Percentiles rank a stretch among this genome's conserved stretches.
These are phyloP conservation scores for Coleophora deauratella DNA, from an alignment of 2,888 invertebrate species.

Conservation along the genomic window DNA sequence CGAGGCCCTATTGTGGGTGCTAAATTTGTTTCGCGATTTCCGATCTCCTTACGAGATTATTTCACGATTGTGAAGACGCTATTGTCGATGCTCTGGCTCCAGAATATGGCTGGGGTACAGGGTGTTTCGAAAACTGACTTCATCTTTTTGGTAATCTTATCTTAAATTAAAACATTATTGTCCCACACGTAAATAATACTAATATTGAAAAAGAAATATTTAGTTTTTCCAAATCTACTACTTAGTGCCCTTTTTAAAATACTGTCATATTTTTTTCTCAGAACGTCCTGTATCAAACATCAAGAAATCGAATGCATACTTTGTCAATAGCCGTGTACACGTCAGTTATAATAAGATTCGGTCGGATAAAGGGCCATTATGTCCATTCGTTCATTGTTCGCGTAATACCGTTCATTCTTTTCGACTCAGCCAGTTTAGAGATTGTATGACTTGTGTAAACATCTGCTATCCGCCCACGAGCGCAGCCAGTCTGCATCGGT, in stretches of 20 bases:
- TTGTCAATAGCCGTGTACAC: slow-evolving; percentile 26
- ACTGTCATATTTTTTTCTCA: no score
- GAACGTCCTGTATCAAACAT: slow-evolving; percentile 2
- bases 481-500: slow-evolving; percentile 26
- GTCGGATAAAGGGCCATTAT: slow-evolving; percentile 46
- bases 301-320: slow-evolving; percentile 9
- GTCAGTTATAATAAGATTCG: slow-evolving; percentile 58
- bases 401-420: slow-evolving; percentile 44
- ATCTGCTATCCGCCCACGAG: slow-evolving; percentile 46
- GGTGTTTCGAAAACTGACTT: slow-evolving; percentile 20
- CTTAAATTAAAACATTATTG: no score
- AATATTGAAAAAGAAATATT: no score
- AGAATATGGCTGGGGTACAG: slow-evolving; percentile 25
- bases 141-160: background rate
- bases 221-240: no score
- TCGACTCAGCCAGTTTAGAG: slow-evolving; percentile 18
- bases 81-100: slow-evolving; percentile 29
- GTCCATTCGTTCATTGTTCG: slow-evolving; percentile 39
- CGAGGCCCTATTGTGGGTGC: slow-evolving; percentile 60
- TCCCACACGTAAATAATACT: no score
- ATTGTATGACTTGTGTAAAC: slow-evolving; percentile 34
- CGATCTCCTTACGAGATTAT: slow-evolving; percentile 65
- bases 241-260: no score
- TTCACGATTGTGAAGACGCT: slow-evolving; percentile 56
- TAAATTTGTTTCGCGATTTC: slow-evolving; percentile 70